Evolutionary conservation across 2,113 vertebrate genomes (phyloP), one percentile per base, ranked within the genome.

Genomic region (Scalopus aquaticus): DNA sequence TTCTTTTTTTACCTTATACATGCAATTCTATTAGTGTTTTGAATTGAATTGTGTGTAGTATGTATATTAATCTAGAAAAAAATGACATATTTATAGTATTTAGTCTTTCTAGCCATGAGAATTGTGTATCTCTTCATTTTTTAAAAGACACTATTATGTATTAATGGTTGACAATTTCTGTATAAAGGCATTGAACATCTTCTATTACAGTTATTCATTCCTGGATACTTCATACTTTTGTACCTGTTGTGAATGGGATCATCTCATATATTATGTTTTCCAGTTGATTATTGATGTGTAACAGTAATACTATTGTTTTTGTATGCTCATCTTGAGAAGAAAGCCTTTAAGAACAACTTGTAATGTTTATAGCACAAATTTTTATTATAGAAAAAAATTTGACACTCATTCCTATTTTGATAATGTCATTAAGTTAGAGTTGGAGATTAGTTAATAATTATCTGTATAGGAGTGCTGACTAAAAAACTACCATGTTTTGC

Each of bases 71-170:
- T 39, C 42, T 77, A 12, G 9, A 56, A 81, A 26, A 93, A 46
- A 81, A 2, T 76, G 22, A 72, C 15, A 67, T 94, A 17, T 72
- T 84, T 44, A 26, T 80, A 60, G 44, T 87, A 70, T 85, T 88
- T 89, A 90, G 9, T n/a, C 3, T 74, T 88, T 92, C 9, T 42
- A 88, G 94, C 80, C 62, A 96, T 69, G 86, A 96, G 93, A 82
- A 96, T 93, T 94, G 82, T 96, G 90, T 94, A 91, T 20, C 6
- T 77, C 12, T 92, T 92, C 16, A 84, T 51, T 51, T 88, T 82
- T 60, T 28, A 2, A 28, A 49, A 2, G 11, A 76, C 46, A n/a
- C 80, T 30, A 91, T 93, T 37, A 1, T 73, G 85, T 81, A 93
- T 64, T 81, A 73, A 56, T 54, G 39, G 20, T 78, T 82, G 51